Base-by-base conservation (phyloP, 2,888 invertebrate species). In the Raillietiella orientalis region DNA sequence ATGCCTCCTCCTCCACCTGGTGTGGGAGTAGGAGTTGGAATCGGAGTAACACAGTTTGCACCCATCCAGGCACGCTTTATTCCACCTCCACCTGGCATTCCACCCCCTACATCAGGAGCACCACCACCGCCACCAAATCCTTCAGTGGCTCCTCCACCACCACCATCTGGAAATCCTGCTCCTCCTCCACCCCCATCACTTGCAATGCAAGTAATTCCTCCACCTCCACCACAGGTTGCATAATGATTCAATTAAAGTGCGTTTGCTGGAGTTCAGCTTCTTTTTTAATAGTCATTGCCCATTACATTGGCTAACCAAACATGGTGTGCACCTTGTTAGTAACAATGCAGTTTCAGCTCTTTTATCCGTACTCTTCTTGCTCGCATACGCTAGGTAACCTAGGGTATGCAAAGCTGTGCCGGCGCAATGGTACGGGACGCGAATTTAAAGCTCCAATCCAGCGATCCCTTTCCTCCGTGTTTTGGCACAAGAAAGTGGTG, bases 1-100 rank as follows among this genome's bases (percentile, higher is more conserved):
- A 43, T 46, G 21, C 38, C 27, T 11, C 54, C 55, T 8, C 56
- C 55, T 11, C 55, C 55, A 8, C 56, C 54, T 4, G 28, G 25
- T 9, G n/a, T 30, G 25, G 28, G 26, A 4, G n/a, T 17, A n/a
- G 19, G 19, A 17, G 6, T 8, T 17, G 19, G 19, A 17, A n/a
- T 8, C 6, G n/a, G n/a, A 8, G 19, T n/a, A 17, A 29, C 21
- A 15, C 34, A 25, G 21, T 30, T 28, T 30, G 31, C 28, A 13
- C 34, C 34, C 13, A 31, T n/a, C n/a, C n/a, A n/a, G n/a, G n/a
- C n/a, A n/a, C n/a, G n/a, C n/a, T n/a, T n/a, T n/a, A 6, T n/a
- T 10, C 33, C 33, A 9, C 34, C 36, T 11, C 31, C 35, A 5
- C 34, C 30, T 16, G 27, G 28, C 20, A 24, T 26, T 6, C 30